Percentiles rank a stretch among this genome's conserved stretches.
Evolutionary conservation across 2,113 vertebrate species (phyloP).

Genomic region (Phainopepla nitens): DNA sequence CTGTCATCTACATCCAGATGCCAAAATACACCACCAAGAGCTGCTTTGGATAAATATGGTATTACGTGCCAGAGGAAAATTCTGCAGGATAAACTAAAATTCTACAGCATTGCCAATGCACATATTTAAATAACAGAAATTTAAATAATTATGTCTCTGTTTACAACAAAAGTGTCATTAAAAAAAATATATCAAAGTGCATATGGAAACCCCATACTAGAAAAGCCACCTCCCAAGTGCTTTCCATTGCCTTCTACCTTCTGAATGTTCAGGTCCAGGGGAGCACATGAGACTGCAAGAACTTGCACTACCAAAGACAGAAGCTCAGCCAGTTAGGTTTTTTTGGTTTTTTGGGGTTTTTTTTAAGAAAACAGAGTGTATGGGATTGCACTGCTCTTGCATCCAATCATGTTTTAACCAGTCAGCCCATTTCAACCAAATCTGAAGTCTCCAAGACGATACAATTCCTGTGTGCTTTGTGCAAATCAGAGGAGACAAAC

Average conservation of each 20-base stretch:
- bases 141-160: neutral
- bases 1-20: neutral
- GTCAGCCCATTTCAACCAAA: neutral
- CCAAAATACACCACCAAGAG: constrained; percentile 4
- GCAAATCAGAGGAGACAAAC: neutral
- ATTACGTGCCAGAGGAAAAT: neutral
- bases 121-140: neutral
- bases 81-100: neutral
- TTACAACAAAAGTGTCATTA: neutral
- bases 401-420: neutral
- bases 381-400: neutral
- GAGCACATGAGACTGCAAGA: neutral
- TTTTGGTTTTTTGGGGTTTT: neutral
- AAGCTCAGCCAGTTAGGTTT: neutral
- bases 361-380: neutral
- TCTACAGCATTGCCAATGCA: neutral
- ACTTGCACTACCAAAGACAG: neutral
- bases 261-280: neutral
- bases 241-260: neutral
- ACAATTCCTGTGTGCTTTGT: neutral
- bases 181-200: neutral
- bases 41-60: neutral
- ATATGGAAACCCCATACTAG: neutral
- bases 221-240: neutral
- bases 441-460: neutral